These are phyloP conservation scores for Reinhardtius hippoglossoides DNA, from an alignment of 2,113 vertebrate species.

Conservation along the genomic window DNA sequence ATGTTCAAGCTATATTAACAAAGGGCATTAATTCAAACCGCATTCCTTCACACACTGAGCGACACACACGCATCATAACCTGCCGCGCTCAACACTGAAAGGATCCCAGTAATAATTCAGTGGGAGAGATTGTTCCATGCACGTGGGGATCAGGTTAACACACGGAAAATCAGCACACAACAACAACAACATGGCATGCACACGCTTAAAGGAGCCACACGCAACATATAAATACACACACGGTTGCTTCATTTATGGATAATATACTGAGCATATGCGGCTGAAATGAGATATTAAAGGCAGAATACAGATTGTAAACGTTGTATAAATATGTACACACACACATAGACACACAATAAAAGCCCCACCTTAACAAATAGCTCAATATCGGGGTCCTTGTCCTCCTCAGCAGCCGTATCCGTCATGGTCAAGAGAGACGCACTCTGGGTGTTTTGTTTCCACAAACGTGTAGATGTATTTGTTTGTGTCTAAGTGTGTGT, in stretches of 20 bases:
- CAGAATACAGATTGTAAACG: neutral
- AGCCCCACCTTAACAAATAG: conserved; percentile 78
- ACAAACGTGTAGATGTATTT: conserved; percentile 26
- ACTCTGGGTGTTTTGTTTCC: conserved; percentile 19
- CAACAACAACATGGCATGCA: conserved; percentile 33
- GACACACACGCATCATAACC: neutral
- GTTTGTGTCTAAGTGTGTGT: too few species aligned
- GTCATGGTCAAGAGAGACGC: conserved; percentile 63
- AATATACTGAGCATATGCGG: neutral
- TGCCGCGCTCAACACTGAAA: conserved; percentile 46
- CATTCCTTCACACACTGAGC: too few species aligned
- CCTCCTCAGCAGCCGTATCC: conserved; percentile 64
- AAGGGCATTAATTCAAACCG: too few species aligned
- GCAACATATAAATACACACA: neutral
- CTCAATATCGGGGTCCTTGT: conserved; percentile 80
- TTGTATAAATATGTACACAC: neutral
- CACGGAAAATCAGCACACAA: conserved; percentile 73
- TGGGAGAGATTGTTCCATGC: conserved; percentile 65
- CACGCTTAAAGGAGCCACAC: neutral
- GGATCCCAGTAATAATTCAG: conserved; percentile 70
- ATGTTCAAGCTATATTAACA: too few species aligned
- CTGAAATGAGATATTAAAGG: neutral
- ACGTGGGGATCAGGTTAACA: conserved; percentile 77
- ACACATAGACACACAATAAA: neutral
- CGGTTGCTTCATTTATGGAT: neutral